phyloP scores from a whole-genome alignment of 2,113 vertebrate species.

The Percina caprodes region DNA sequence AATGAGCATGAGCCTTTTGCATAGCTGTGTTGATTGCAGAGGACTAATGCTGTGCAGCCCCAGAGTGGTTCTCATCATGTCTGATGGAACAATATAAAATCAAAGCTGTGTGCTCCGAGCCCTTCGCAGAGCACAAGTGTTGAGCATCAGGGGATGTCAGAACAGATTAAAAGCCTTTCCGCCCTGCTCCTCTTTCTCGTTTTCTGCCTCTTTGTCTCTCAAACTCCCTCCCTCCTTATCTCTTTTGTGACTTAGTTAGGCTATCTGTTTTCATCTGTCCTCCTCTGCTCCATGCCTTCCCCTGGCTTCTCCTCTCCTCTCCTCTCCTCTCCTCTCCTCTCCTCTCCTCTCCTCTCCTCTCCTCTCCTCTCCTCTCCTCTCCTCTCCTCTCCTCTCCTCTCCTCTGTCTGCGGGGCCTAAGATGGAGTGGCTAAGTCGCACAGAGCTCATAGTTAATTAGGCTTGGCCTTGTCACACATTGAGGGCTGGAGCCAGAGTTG shows the following conservation, averaged over 20 bases:
- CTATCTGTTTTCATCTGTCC: slow-evolving; percentile 68
- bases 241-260: slow-evolving; percentile 58
- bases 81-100: slow-evolving; percentile 76
- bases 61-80: slow-evolving; percentile 57
- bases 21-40: slow-evolving; percentile 45
- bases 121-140: slow-evolving; percentile 62
- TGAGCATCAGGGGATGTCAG: slow-evolving; percentile 68
- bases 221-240: slow-evolving; percentile 52
- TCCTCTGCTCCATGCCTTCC: slow-evolving; percentile 51
- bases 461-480: slow-evolving; percentile 76
- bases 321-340: slow-evolving; percentile 6
- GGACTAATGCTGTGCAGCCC: slow-evolving; percentile 49
- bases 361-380: slow-evolving; percentile 21
- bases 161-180: slow-evolving; percentile 73
- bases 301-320: slow-evolving; percentile 20
- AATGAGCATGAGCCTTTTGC: slow-evolving; percentile 35
- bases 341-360: slow-evolving; percentile 43
- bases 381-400: slow-evolving; percentile 3
- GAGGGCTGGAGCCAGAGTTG: slow-evolving; percentile 65
- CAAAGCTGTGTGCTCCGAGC: slow-evolving; percentile 67
- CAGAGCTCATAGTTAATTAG: slow-evolving; percentile 80
- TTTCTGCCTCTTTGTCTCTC: slow-evolving; percentile 26
- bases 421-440: slow-evolving; percentile 70
- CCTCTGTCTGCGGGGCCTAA: slow-evolving; percentile 64
- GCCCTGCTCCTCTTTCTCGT: slow-evolving; percentile 9